Base-by-base conservation (phyloP, 2,888 invertebrate genomes). In the Eremobia ochroleuca region DNA sequence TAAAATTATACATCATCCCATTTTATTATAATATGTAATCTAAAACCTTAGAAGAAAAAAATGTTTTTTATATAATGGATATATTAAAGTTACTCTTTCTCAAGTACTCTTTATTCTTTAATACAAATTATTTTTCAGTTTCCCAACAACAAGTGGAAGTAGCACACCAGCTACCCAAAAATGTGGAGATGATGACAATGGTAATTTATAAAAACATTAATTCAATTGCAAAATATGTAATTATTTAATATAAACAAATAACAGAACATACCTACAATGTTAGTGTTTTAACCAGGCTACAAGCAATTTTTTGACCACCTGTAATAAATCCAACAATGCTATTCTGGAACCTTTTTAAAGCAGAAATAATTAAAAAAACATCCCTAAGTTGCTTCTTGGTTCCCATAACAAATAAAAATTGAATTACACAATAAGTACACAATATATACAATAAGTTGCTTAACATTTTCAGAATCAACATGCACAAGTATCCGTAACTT, bases 401-500 rank as follows among this genome's bases (percentile, higher is more conserved):
- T 49, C 6, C 15, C 9, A 15, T 62, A 28, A 8, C 6, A 58
- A 21, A 40, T 8, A 31, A 11, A 43, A 18, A 71, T 25, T 31
- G 31, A n/a, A n/a, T n/a, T n/a, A n/a, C n/a, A n/a, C n/a, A n/a
- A n/a, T n/a, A n/a, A n/a, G n/a, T n/a, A n/a, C n/a, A n/a, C n/a
- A n/a, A n/a, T n/a, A n/a, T n/a, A n/a, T n/a, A n/a, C n/a, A n/a
- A 34, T 8, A 25, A 21, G 1, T 46, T 0, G 8, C 40, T 34
- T 52, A 4, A 43, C 4, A 25, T 40, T 59, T 84, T n/a, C 92
- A 97, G 96, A 94, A 76, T 96, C 96, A 83, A 96, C 96, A 78
- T 95, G 95, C 82, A 95, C 96, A 77, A 96, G 96, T 71, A 96
- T 96, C 72, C 94, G 94, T 46, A 96, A 97, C 89, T 97, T 97